These are phyloP conservation scores for Coelinius sp. DNA, from an alignment of 2,888 invertebrate species.

Conservation along the genomic window DNA sequence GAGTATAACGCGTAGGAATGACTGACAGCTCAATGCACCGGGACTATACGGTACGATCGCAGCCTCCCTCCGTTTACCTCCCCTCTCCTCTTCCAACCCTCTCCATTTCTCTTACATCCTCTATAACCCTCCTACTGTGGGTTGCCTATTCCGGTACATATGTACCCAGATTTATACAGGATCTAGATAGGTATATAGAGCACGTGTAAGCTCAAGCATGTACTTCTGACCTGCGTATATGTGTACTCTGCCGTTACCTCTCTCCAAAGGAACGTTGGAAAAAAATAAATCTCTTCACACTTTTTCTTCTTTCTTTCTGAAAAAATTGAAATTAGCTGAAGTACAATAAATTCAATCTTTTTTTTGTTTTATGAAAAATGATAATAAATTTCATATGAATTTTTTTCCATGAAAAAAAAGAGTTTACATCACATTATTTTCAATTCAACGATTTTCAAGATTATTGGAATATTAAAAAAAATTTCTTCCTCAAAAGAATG, in stretches of 20 bases:
- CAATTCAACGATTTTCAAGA: not conserved
- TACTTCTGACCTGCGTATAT: conserved; percentile 16
- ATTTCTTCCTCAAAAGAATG: not conserved
- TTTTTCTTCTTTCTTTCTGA: not conserved
- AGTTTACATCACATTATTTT: not conserved
- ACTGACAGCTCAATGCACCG: conserved; percentile 68
- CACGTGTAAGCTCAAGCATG: conserved; percentile 18
- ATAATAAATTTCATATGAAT: not conserved
- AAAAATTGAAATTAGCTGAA: not conserved
- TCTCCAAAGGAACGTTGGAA: not conserved
- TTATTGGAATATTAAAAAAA: not conserved
- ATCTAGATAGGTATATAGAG: conserved; percentile 22
- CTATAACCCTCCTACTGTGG: conserved; percentile 18
- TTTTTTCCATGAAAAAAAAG: not conserved
- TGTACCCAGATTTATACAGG: conserved; percentile 4
- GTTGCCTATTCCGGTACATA: conserved; percentile 18
- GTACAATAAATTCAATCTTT: not conserved
- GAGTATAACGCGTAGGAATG: conserved; percentile 52
- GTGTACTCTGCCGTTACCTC: conserved; percentile 6
- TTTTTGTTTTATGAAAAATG: not conserved
- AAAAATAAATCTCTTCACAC: conserved; percentile 3
- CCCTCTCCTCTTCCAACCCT: conserved; percentile 36
- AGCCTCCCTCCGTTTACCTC: conserved; percentile 38
- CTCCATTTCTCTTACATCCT: conserved; percentile 33
- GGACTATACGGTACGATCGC: conserved; percentile 40